These are phyloP conservation scores for Caiman crocodilus DNA, from an alignment of 2,797 vertebrate genomes.

Conservation along the genomic window DNA sequence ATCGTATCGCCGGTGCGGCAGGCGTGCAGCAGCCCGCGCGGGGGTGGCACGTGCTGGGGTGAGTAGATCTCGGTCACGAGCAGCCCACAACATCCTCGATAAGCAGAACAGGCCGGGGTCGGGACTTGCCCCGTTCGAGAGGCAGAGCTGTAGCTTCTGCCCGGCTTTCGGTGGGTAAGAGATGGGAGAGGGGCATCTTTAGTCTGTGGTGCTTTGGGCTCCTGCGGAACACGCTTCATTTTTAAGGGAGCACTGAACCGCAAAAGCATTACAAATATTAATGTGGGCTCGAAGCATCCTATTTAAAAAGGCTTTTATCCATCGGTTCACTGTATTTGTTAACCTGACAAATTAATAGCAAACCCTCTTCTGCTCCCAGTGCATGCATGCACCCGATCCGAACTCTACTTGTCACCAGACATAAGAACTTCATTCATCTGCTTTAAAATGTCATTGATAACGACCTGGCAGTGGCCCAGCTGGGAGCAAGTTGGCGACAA, in stretches of 20 bases:
- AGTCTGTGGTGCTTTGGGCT: constrained; percentile 21
- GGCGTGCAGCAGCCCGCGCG: not conserved
- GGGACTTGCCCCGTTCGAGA: not conserved
- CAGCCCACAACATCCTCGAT: not conserved
- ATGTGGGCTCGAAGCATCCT: constrained; percentile 65
- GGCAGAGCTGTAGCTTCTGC: not conserved
- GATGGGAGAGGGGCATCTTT: constrained; percentile 27
- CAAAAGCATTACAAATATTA: constrained; percentile 72
- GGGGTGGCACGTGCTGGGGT: not conserved
- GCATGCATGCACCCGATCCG: constrained; percentile 67
- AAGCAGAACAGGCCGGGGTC: not conserved
- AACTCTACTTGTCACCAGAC: constrained; percentile 61
- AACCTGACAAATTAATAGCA: constrained; percentile 75
- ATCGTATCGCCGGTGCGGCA: fast-evolving
- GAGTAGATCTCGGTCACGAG: not conserved
- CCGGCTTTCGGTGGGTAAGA: not conserved
- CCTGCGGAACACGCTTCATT: constrained; percentile 40
- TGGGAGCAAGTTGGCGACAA: constrained; percentile 71
- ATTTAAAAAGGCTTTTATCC: constrained; percentile 64
- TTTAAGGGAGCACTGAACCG: constrained; percentile 48
- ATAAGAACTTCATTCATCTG: constrained; percentile 76
- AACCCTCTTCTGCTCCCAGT: constrained; percentile 64
- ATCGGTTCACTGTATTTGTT: constrained; percentile 67
- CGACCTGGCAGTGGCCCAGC: constrained; percentile 71
- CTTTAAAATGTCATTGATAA: constrained; percentile 76